Evolutionary conservation across 1,140 invertebrate genomes (phyloP), one percentile per base, ranked within the genome.

Genomic region (Dendrolimus kikuchii): DNA sequence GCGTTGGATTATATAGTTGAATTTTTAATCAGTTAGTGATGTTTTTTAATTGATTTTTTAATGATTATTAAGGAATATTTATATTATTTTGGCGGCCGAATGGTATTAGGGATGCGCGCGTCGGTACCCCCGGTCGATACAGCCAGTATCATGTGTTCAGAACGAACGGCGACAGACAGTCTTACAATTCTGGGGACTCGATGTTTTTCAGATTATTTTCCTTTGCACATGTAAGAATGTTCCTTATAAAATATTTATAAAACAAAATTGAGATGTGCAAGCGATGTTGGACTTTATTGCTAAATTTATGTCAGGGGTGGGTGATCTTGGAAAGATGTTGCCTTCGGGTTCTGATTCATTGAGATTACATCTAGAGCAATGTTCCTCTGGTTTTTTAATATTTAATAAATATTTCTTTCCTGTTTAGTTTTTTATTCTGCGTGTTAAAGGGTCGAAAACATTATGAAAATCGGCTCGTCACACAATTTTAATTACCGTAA

Each of bases 151-250:
- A 69, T 78, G 71, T 69, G 68, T 67, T 70, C 59, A 53, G 59
- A 53, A 52, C 64, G 68, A 74, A 71, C 72, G 79, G 79, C 79
- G 81, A 74, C 81, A 76, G 78, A 81, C 73, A 71, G 81, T 81
- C 79, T 79, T 81, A 76, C 64, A 74, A 74, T 68, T 68, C 71
- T 67, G 59, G 63, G 57, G 58, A 60, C 55, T 49, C 37, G 46
- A 56, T 60, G 59, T 62, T 67, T 67, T 66, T 64, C 49, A 51
- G 62, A 60, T 59, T 52, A 60, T 68, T 64, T 67, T 71, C 59
- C 58, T 52, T 54, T 69, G 61, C 44, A 55, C 59, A 47, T 45
- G 50, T 41, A 2, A 5, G 38, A 5, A 39, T 46, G 9, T 51
- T 51, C 42, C 48, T 23, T 51, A 51, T 56, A 56, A 48, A 56